A percentile compares a stretch with the other conserved stretches of the same genome.
Evolutionary conservation across 2,888 invertebrate genomes (phyloP).

Genomic region (Incurvaria masculella): DNA sequence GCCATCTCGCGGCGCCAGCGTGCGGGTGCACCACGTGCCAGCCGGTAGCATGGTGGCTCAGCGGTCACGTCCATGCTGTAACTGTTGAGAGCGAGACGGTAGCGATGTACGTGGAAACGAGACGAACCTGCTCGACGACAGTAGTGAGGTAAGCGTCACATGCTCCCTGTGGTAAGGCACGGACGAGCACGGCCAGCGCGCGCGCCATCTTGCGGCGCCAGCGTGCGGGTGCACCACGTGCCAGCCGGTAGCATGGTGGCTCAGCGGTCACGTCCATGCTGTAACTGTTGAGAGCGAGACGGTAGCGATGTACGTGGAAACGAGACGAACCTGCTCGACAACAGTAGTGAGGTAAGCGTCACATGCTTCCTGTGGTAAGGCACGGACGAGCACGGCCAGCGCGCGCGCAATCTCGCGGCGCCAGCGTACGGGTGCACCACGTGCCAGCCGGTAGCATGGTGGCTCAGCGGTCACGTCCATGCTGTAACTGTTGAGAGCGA

Average conservation of each 20-base stretch:
- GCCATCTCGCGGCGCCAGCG: conserved; percentile 57
- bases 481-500: conserved; percentile 62
- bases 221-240: conserved; percentile 52
- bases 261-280: conserved; percentile 65
- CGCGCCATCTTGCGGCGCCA: conserved; percentile 55
- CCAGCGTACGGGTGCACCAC: conserved; percentile 59
- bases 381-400: conserved; percentile 64
- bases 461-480: conserved; percentile 69
- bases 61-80: conserved; percentile 65
- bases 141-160: conserved; percentile 79
- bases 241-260: conserved; percentile 74
- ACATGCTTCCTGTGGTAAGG: conserved; percentile 71
- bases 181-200: conserved; percentile 65
- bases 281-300: conserved; percentile 47
- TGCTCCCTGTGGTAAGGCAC: conserved; percentile 71
- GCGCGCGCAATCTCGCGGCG: conserved; percentile 54
- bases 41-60: conserved; percentile 73
- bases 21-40: conserved; percentile 58
- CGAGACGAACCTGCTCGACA: conserved; percentile 64
- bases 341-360: conserved; percentile 80
- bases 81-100: conserved; percentile 33
- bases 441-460: conserved; percentile 69
- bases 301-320: background rate
- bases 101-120: background rate
- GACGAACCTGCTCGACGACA: conserved; percentile 70